These are phyloP conservation scores for Megaleporinus macrocephalus DNA, from an alignment of 2,113 vertebrate genomes.

Conservation along the genomic window DNA sequence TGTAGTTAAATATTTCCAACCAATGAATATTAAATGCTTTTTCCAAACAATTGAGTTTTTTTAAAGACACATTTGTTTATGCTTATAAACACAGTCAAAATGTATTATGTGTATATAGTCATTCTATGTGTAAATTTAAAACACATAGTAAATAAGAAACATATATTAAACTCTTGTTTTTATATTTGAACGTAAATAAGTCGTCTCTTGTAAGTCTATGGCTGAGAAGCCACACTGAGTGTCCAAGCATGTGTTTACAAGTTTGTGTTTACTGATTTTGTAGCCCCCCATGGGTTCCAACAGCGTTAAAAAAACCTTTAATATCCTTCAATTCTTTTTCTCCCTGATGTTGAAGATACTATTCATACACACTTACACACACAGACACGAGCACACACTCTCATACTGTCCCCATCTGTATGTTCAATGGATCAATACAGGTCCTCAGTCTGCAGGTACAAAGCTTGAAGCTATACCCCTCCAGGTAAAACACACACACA, in stretches of 20 bases:
- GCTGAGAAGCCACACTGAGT: neutral
- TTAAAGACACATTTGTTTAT: too few relatives aligned
- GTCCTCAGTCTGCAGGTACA: slow-evolving; percentile 41
- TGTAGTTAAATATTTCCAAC: too few relatives aligned
- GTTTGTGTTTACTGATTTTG: slow-evolving; percentile 6
- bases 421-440: slow-evolving; percentile 15
- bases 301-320: neutral
- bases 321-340: slow-evolving; percentile 18
- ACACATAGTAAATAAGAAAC: too few relatives aligned
- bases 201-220: neutral
- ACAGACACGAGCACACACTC: neutral
- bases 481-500: slow-evolving; percentile 38
- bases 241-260: neutral
- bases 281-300: neutral
- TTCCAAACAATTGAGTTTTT: too few relatives aligned
- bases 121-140: too few relatives aligned
- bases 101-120: too few relatives aligned
- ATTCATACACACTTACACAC: neutral
- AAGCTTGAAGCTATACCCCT: slow-evolving; percentile 27
- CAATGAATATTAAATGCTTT: too few relatives aligned
- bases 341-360: slow-evolving; percentile 9
- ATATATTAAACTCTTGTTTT: too few relatives aligned
- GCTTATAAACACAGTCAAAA: too few relatives aligned
- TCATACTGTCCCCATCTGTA: neutral
- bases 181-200: neutral